Conservation (phyloP, 2,888 invertebrate species). For the Aproaerema taeniolella region DNA sequence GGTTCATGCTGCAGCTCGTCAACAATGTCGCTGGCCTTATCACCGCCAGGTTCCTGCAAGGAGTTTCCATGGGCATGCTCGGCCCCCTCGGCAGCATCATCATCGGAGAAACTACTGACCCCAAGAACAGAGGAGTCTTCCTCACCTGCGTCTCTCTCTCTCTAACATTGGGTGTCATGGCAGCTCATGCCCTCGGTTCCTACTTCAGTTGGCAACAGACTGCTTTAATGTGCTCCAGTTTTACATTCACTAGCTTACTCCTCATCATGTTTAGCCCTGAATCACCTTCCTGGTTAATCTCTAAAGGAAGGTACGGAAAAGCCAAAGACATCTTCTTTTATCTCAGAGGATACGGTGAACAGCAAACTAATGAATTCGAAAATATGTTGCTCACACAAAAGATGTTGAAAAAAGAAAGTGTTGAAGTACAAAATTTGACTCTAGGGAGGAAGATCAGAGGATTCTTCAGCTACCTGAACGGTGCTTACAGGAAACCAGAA, state of each 20-base stretch:
- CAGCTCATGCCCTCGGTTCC: slow-evolving; percentile 79
- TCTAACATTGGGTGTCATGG: slow-evolving; percentile 79
- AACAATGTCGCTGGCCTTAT: slow-evolving; percentile 60
- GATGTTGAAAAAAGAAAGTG: slow-evolving; percentile 47
- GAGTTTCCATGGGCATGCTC: slow-evolving; percentile 74
- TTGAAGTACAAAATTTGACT: slow-evolving; percentile 37
- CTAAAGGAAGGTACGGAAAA: slow-evolving; percentile 73
- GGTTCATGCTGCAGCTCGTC: slow-evolving; percentile 74
- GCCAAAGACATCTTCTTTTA: slow-evolving; percentile 76
- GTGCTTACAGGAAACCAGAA: slow-evolving; percentile 58
- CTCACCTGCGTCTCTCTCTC: slow-evolving; percentile 79
- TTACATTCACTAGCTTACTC: slow-evolving; percentile 68
- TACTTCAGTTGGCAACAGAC: slow-evolving; percentile 77
- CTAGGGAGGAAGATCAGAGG: slow-evolving; percentile 32
- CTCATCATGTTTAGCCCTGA: slow-evolving; percentile 79
- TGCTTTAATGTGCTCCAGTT: slow-evolving; percentile 67
- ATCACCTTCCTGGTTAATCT: slow-evolving; percentile 81
- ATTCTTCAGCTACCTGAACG: slow-evolving; percentile 38
- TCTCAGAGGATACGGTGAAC: slow-evolving; percentile 68
- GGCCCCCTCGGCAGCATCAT: slow-evolving; percentile 75
- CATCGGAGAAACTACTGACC: slow-evolving; percentile 78
- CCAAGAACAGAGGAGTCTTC: slow-evolving; percentile 78
- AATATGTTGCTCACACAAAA: slow-evolving; percentile 62
- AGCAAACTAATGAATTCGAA: slow-evolving; percentile 60
- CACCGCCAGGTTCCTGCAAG: slow-evolving; percentile 71